phyloP scores from a whole-genome alignment of 1,140 invertebrate genomes.

The Meloidogyne chitwoodi region DNA sequence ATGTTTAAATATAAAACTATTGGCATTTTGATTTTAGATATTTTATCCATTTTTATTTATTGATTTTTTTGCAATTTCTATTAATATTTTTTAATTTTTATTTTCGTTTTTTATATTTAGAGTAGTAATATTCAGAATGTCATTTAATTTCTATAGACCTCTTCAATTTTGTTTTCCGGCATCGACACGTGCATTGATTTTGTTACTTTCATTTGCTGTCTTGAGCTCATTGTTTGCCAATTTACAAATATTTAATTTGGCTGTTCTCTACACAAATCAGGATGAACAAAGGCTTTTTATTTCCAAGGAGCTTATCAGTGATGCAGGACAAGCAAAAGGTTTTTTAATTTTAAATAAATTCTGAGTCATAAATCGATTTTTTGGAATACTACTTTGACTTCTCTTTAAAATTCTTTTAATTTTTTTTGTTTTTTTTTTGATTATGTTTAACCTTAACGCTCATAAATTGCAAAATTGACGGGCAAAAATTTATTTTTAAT shows the following conservation, averaged over 20 bases:
- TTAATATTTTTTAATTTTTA: background rate
- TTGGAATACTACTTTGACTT: no score
- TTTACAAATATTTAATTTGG: conserved; percentile 23
- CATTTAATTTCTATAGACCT: background rate
- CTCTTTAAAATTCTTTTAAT: no score
- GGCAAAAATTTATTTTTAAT: no score
- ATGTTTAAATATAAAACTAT: no score
- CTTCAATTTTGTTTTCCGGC: conserved; percentile 1
- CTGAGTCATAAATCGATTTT: background rate
- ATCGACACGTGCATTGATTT: conserved; percentile 19
- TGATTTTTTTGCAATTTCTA: no score
- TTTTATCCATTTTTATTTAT: no score
- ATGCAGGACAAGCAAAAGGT: background rate
- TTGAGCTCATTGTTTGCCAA: conserved; percentile 24
- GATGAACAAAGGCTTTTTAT: background rate
- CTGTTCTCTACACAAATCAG: conserved; percentile 12
- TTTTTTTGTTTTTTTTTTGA: no score
- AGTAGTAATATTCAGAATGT: background rate
- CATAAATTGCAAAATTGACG: no score
- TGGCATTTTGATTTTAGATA: no score
- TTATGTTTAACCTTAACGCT: no score
- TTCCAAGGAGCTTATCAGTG: background rate
- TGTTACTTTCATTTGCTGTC: conserved; percentile 17
- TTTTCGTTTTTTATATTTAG: background rate
- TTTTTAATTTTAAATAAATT: background rate